Percentiles rank a stretch among this genome's conserved stretches.
phyloP scores from a whole-genome alignment of 2,113 vertebrate genomes.

The Equus przewalskii region DNA sequence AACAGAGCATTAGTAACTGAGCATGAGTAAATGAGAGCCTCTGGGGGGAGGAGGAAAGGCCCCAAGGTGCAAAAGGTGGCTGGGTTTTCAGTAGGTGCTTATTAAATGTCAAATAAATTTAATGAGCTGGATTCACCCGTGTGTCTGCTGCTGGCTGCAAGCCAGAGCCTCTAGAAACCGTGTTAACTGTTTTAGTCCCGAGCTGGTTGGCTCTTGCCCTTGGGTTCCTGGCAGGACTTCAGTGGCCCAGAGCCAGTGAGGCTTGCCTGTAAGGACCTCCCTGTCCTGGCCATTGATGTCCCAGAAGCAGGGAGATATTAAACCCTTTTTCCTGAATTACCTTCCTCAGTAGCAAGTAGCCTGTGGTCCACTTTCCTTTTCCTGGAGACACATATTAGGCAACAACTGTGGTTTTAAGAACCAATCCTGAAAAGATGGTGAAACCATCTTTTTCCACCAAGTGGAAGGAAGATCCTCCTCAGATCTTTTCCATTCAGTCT shows the following conservation, averaged over 20 bases:
- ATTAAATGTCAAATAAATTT: conserved; percentile 73
- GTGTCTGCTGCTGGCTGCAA: conserved; percentile 30
- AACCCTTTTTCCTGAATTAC: background rate
- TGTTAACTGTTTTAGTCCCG: background rate
- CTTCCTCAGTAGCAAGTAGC: background rate
- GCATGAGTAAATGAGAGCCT: background rate
- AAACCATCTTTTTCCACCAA: background rate
- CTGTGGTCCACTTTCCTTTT: background rate
- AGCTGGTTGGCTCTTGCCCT: background rate
- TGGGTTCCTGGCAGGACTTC: background rate
- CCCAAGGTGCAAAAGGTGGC: conserved; percentile 20
- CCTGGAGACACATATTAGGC: background rate
- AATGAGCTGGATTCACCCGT: conserved; percentile 13
- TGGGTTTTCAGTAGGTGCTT: conserved; percentile 50
- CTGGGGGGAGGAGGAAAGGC: background rate
- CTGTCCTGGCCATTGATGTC: background rate
- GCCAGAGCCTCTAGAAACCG: background rate
- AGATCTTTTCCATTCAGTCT: background rate
- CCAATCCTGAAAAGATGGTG: background rate
- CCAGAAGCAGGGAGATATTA: background rate
- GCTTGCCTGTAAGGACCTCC: background rate
- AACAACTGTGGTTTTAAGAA: background rate
- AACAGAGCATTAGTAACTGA: background rate
- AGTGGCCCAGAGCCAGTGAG: background rate
- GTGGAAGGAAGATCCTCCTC: background rate